Evolutionary conservation across 2,888 invertebrate genomes (phyloP).

Genomic region (Pterobdella sp.): DNA sequence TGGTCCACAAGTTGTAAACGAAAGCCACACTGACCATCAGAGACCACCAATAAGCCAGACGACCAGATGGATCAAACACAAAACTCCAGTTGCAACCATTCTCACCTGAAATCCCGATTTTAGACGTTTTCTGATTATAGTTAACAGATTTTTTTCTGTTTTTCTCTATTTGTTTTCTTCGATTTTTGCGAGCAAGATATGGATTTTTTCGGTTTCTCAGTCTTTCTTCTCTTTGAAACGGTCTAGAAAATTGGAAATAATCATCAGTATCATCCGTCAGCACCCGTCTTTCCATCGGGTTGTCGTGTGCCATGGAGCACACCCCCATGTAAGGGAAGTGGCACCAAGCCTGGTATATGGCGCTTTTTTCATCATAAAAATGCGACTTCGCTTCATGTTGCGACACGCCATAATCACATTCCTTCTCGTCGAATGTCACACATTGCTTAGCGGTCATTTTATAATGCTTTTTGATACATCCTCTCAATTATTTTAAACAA

Average conservation of each 20-base stretch:
- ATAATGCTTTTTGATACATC: no score
- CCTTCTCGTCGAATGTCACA: no score
- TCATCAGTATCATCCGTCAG: no score
- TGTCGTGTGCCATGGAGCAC: no score
- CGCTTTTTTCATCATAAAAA: no score
- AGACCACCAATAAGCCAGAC: conserved; percentile 58
- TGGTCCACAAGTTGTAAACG: conserved; percentile 48
- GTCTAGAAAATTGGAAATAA: not conserved
- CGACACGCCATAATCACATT: no score
- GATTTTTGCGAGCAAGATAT: conserved; percentile 43
- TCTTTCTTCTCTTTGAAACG: not conserved
- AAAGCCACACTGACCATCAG: conserved; percentile 50
- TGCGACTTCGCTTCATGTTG: no score
- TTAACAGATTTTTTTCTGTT: conserved; percentile 40
- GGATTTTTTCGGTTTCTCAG: not conserved
- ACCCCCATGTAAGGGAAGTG: no score
- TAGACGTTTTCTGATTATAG: not conserved
- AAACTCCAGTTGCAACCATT: conserved; percentile 5
- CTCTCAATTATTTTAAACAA: no score
- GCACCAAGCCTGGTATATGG: no score
- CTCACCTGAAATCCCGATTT: not conserved
- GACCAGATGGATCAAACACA: conserved; percentile 94
- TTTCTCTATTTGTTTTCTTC: conserved; percentile 51
- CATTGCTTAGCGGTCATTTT: no score
- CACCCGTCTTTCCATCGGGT: no score